Evolutionary conservation across 2,797 vertebrate species (phyloP).

Genomic region (Natrix natrix): DNA sequence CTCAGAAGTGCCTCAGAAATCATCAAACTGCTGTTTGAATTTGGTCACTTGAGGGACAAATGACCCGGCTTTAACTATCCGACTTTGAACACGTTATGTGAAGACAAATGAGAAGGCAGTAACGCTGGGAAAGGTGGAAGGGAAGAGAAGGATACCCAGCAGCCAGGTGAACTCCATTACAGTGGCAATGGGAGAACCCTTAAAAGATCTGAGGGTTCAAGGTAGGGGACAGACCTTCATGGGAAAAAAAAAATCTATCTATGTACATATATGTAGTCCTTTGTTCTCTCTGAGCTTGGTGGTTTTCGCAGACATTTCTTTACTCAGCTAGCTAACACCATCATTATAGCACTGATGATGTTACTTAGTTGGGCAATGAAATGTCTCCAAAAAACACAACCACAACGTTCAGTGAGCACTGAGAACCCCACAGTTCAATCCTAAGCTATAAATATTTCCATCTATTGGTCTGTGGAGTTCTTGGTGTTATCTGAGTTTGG

Average conservation of each 20-base stretch:
- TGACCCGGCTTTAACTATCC: neutral
- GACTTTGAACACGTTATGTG: neutral
- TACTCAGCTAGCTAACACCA: too few species aligned
- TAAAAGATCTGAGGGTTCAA: neutral
- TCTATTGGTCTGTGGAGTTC: too few species aligned
- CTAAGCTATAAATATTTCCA: too few species aligned
- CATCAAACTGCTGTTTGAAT: neutral
- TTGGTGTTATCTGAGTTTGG: too few species aligned
- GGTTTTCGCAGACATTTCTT: too few species aligned
- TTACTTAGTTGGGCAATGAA: too few species aligned
- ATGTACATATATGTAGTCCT: too few species aligned
- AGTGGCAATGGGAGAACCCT: neutral
- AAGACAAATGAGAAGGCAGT: neutral
- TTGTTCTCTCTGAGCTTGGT: too few species aligned
- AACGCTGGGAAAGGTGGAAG: neutral
- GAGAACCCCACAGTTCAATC: too few species aligned
- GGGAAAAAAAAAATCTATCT: neutral
- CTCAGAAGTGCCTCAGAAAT: neutral
- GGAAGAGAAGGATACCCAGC: neutral
- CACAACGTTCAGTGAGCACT: too few species aligned
- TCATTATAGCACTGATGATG: too few species aligned
- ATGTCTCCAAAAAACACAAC: too few species aligned
- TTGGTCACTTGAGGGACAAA: neutral
- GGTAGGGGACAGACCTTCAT: neutral
- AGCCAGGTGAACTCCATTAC: neutral